Evolutionary conservation across 1,140 invertebrate genomes (phyloP).

Genomic region (Pseudomyrmex sp.): DNA sequence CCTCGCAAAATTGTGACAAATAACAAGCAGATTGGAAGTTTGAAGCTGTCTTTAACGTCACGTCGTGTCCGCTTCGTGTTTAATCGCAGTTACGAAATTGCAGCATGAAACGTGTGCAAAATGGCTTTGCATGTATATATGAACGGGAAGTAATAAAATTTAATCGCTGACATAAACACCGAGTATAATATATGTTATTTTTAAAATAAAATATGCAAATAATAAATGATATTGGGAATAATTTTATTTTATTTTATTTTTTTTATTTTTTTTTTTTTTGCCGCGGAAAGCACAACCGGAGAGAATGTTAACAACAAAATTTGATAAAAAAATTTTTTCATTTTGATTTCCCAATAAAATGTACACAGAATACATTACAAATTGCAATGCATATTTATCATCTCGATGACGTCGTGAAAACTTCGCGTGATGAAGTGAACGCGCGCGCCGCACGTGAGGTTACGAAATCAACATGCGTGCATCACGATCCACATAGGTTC

Average conservation of each 20-base stretch:
- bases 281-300: no score
- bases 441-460: background rate
- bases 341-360: background rate
- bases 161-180: constrained; percentile 22
- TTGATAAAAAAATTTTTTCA: no score
- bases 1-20: constrained; percentile 40
- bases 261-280: no score
- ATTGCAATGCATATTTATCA: background rate
- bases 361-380: background rate
- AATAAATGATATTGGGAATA: background rate
- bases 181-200: background rate
- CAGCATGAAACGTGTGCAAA: constrained; percentile 45
- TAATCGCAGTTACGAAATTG: constrained; percentile 52
- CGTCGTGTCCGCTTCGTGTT: constrained; percentile 46
- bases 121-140: background rate
- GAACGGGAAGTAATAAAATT: constrained; percentile 24
- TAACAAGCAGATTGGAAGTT: constrained; percentile 48
- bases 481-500: constrained; percentile 39
- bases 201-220: background rate
- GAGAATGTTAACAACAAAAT: no score
- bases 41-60: constrained; percentile 55
- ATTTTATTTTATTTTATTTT: no score
- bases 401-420: background rate
- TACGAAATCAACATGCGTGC: constrained; percentile 14
- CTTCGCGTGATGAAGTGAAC: background rate